Base-by-base conservation (phyloP, 2,888 invertebrate species). In the Digitonthophagus gazella region DNA sequence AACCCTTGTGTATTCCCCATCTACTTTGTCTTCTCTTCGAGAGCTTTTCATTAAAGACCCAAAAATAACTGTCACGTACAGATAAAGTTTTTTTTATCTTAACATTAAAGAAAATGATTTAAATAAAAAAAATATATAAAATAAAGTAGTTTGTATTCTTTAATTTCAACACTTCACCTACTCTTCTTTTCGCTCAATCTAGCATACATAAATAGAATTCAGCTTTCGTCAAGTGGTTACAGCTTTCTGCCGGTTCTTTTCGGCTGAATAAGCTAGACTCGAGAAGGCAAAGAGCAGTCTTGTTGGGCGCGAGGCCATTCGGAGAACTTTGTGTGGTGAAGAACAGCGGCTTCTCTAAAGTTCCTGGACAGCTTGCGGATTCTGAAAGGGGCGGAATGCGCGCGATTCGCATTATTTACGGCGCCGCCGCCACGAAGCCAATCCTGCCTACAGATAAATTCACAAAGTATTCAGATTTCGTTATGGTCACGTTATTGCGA, bases 31-130 rank as follows among this genome's bases (percentile, higher is more conserved):
- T 8, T 19, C 18, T 19, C 61, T 15, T 18, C 15, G 28, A 44
- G 28, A 61, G 18, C 18, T 20, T 18, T 20, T 61, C 61, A 61
- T 61, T 61, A 61, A 5, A n/a, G 19, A 61, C 61, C 61, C 3
- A 44, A 44, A 44, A 44, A 44, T 44, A 44, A 44, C 28, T 11
- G 11, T 11, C 28, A 44, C 6, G 28, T 44, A n/a, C n/a, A n/a
- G n/a, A n/a, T n/a, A n/a, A n/a, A n/a, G n/a, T n/a, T n/a, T n/a
- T n/a, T n/a, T n/a, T n/a, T n/a, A n/a, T n/a, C n/a, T n/a, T n/a
- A n/a, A n/a, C n/a, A n/a, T n/a, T n/a, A n/a, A n/a, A n/a, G n/a
- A n/a, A n/a, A n/a, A n/a, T n/a, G n/a, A n/a, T n/a, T n/a, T n/a
- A n/a, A n/a, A n/a, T n/a, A n/a, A n/a, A n/a, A n/a, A n/a, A n/a